Evolutionary conservation across 2,113 vertebrate species (phyloP), one percentile per base, ranked within the genome.

Genomic region (Ochotona princeps): DNA sequence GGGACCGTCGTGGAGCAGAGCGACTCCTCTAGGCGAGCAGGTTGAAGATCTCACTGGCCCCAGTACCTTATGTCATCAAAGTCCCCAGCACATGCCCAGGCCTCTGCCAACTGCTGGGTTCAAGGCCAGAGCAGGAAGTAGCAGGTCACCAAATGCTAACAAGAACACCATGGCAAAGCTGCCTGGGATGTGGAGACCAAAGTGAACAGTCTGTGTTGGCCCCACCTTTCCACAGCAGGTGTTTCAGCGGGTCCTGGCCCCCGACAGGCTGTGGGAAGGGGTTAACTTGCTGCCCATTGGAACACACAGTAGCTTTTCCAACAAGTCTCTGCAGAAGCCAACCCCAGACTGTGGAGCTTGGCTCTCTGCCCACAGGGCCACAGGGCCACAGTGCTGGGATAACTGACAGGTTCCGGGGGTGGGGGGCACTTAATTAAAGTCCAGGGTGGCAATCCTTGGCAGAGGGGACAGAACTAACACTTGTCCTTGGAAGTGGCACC

Each of bases 111-210:
- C 2, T 9, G 65, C 44, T 21, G 23, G 32, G 60, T 3, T 61
- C 51, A 7, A 1, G 1, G 1, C 57, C 2, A 73, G 3, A 28
- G 61, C 28, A 73, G 0, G 9, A 15, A 17, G 0, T 2, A 21
- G 21, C 11, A 7, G 17, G 13, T 20, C 32, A 7, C 35, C 20
- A 35, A 49, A 66, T 9, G 28, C 9, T 3, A 7, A 13, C 13
- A 49, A 15, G 12, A 65, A 2, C 0, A 11, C 18, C 18, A 8
- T 1, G 6, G 3, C 0, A 20, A 44, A 35, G 51, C 32, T 44
- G 23, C 38, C 30, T 7, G 17, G 21, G 23, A 2, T 2, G 21
- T 10, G 26, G 63, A 23, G 35, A 35, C 51, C 14, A 7, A 25
- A 4, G 1, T 17, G 25, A 32, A 0, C 8, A 8, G 51, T 49